Conservation (phyloP, 2,113 vertebrate genomes). For the Oreochromis aureus region DNA sequence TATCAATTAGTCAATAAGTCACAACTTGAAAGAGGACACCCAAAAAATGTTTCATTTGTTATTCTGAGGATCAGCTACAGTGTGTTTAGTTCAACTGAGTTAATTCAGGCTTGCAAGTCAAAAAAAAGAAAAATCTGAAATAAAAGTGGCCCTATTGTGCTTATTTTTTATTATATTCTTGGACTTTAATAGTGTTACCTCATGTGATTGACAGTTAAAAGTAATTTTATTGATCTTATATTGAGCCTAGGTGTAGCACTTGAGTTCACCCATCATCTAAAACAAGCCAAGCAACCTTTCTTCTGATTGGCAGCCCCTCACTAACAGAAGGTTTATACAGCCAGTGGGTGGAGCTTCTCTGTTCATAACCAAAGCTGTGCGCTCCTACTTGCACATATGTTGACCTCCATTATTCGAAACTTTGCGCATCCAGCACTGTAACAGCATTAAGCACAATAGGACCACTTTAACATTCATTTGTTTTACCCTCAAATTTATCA, state of each 20-base stretch:
- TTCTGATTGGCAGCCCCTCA: not conserved
- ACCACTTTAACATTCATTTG: not conserved
- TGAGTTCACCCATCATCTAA: not conserved
- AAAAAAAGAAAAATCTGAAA: not conserved
- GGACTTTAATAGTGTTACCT: not conserved
- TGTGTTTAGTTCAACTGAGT: not conserved
- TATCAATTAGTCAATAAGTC: not conserved
- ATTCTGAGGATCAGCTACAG: not conserved
- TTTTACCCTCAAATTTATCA: not conserved
- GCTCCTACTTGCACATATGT: not conserved
- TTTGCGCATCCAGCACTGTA: not conserved
- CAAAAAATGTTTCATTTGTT: not conserved
- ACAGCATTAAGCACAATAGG: not conserved
- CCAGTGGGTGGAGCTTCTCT: not conserved
- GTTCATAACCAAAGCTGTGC: not conserved
- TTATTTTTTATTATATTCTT: not conserved
- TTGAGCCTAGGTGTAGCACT: not conserved
- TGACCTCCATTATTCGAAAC: not conserved
- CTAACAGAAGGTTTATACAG: not conserved
- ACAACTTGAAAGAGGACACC: not conserved
- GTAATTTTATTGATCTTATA: not conserved
- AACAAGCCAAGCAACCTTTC: not conserved
- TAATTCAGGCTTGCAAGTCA: not conserved
- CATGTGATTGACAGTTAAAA: not conserved
- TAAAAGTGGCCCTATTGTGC: not conserved